Evolutionary conservation across 2,113 vertebrate species (phyloP).

Genomic region (Amblyopsis rosae): DNA sequence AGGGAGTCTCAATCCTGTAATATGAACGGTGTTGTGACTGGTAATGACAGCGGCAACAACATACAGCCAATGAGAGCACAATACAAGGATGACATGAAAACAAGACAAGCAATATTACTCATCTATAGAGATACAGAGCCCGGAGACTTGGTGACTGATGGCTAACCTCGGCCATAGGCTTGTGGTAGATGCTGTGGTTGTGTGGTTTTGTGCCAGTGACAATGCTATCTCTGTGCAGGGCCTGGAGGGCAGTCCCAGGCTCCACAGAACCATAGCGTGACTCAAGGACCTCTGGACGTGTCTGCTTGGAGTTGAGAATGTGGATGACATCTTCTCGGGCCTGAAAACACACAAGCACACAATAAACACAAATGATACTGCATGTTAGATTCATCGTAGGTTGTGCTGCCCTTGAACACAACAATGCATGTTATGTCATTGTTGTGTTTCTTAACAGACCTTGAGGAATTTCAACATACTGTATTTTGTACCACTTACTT

Average conservation of each 20-base stretch:
- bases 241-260: conserved; percentile 84
- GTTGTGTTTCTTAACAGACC: neutral
- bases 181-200: conserved; percentile 87
- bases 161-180: conserved; percentile 90
- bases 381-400: neutral
- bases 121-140: neutral
- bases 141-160: neutral
- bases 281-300: conserved; percentile 82
- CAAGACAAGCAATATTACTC: neutral
- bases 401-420: neutral
- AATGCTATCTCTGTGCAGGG: conserved; percentile 86
- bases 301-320: conserved; percentile 87
- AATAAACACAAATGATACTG: conserved; percentile 1
- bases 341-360: conserved; percentile 65
- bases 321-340: conserved; percentile 94
- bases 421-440: neutral
- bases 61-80: no score
- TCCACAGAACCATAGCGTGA: conserved; percentile 85
- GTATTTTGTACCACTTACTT: neutral
- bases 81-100: no score
- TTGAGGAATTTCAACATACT: neutral
- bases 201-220: conserved; percentile 79
- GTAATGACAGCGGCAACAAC: neutral
- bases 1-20: neutral
- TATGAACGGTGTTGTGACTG: neutral